Base-by-base conservation (phyloP, 2,797 vertebrate genomes). In the Anas flavirostris region DNA sequence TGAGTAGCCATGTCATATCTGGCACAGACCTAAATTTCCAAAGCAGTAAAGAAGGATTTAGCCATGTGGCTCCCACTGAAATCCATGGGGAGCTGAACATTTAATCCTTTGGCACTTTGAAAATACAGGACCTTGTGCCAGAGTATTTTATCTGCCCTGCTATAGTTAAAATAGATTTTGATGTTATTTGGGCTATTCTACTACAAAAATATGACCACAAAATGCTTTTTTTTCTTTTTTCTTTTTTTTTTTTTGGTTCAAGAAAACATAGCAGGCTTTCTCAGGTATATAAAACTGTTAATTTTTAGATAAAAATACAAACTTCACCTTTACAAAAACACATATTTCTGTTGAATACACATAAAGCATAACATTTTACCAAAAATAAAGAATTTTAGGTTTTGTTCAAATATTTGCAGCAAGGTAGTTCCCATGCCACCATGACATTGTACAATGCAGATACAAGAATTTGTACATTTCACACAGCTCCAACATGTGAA, bases 331-430 rank as follows among this genome's bases (percentile, higher is more conserved):
- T 98, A 98, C 97, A 98, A 97, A 95, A 97, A 98, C 98, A 98
- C 97, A 98, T 98, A 97, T 97, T 98, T 98, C 97, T 98, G 97
- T 98, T 98, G 98, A 98, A 98, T 99, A 99, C 98, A 99, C 97
- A 97, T 98, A 98, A 97, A 98, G 98, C 98, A 98, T 98, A 97
- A 98, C 96, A 97, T 95, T 97, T 98, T 98, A 99, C 99, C 98
- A 98, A 99, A 99, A 99, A 99, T 99, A 99, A 99, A 99, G 98
- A 98, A 98, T 98, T 97, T 98, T 98, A 98, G 97, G 97, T 98
- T 98, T 97, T 98, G 97, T 98, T 98, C 96, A 97, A 96, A 97
- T 95, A 94, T 97, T 97, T 97, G 97, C 97, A 97, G 97, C 97
- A 97, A 97, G 97, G 98, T 97, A 97, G 95, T 95, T 97, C 97